Base-by-base conservation (phyloP, 2,888 invertebrate genomes). In the Ryuthela nishihirai region DNA sequence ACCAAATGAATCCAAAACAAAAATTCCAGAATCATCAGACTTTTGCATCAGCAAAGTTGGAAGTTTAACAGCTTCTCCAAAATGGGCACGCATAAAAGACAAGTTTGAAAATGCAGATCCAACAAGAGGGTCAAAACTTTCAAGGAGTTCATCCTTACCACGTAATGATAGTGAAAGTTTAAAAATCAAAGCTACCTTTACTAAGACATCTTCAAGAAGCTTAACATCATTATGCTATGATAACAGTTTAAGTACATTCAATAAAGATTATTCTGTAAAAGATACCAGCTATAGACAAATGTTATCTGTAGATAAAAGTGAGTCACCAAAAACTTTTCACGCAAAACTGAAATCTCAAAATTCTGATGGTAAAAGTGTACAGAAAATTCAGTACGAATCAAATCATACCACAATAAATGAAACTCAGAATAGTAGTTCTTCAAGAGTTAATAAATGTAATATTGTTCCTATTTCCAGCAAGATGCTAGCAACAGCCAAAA, bases 51-150 rank as follows among this genome's bases (percentile, higher is more conserved):
- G 34, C 24, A 23, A 54, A 20, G 54, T 62, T 23, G 62, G 62
- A 23, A 62, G 56, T 15, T 38, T 62, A 12, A 53, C 48, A 5
- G 48, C 53, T 12, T 62, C 62, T 36, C 62, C 62, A 17, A 62
- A 62, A 29, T 62, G 62, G 62, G 53, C 56, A n/a, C 56, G 52
- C 9, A 58, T 58, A 21, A 62, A 58, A 41, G 56, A 62, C 21
- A 58, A 52, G 32, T 62, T 62, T 36, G 62, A 62, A 38, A 56
- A 39, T 35, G 50, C 24, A 10, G 17, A 46, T 12, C 21, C 35
- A 2, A 12, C 20, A 3, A 39, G 25, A 6, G 43, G 43, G 15
- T 41, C 17, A 20, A 46, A 46, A 25, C 29, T 36, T 21, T 24
- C n/a, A 10, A 41, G n/a, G 24, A 32, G 36, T 4, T 35, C 52